A percentile compares a stretch with the other conserved stretches of the same genome.
phyloP scores from a whole-genome alignment of 2,797 vertebrate genomes.

The Lepus oiostolus region DNA sequence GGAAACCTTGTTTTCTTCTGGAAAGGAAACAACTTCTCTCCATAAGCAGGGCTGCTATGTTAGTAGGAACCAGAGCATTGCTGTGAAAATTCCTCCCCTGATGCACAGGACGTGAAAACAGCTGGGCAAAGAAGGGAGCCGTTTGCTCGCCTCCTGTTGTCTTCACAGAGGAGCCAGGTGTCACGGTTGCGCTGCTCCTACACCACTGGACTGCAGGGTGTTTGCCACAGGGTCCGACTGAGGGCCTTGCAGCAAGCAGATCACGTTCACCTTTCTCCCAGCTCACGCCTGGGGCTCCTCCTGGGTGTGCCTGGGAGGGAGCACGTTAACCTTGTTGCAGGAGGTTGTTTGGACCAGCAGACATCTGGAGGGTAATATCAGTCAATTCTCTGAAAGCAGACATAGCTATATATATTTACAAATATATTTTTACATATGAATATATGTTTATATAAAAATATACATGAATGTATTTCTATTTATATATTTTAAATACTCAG shows the following conservation, averaged over 20 bases:
- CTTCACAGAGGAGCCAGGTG: neutral
- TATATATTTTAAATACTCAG: no score
- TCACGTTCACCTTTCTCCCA: neutral
- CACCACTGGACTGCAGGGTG: neutral
- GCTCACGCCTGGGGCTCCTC: neutral
- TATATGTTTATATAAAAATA: no score
- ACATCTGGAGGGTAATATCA: neutral
- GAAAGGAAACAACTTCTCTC: neutral
- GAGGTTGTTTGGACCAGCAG: neutral
- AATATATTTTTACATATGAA: no score
- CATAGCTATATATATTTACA: no score
- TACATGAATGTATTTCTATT: no score
- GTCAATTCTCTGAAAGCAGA: slow-evolving; percentile 11
- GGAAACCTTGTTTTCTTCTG: neutral
- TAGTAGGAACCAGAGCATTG: neutral
- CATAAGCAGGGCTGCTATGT: neutral
- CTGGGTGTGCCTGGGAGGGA: neutral
- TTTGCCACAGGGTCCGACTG: slow-evolving; percentile 28
- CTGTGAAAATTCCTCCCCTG: neutral
- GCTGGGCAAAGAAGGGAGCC: slow-evolving; percentile 21
- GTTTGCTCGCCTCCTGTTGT: slow-evolving; percentile 46
- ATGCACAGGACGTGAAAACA: neutral
- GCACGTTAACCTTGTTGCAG: neutral
- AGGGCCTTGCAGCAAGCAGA: neutral
- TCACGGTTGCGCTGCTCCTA: slow-evolving; percentile 35